Conservation (phyloP, 2,113 vertebrate genomes). For the Varanus komodoensis region DNA sequence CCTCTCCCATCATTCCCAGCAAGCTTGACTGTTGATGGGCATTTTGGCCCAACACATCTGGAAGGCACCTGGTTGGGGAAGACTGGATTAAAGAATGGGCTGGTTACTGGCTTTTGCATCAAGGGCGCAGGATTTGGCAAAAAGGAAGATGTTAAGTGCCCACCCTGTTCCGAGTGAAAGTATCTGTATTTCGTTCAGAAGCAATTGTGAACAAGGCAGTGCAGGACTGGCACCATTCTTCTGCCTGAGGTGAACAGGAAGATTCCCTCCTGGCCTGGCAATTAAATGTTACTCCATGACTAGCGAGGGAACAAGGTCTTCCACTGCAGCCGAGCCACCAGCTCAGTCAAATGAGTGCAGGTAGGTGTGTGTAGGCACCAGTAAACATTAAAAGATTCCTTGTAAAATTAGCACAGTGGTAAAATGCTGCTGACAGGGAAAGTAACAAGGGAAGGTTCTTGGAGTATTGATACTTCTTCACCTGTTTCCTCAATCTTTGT, state of each 20-base stretch:
- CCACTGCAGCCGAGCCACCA: not conserved
- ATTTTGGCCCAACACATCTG: not conserved
- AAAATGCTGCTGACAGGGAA: not conserved
- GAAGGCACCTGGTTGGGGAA: not conserved
- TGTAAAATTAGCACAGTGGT: too few relatives aligned
- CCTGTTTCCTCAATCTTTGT: not conserved
- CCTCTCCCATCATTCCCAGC: not conserved
- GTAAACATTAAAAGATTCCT: too few relatives aligned
- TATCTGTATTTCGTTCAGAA: not conserved
- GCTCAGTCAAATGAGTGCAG: too few relatives aligned
- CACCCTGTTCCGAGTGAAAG: not conserved
- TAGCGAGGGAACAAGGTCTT: not conserved
- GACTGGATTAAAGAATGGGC: not conserved
- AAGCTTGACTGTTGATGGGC: not conserved
- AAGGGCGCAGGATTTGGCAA: not conserved
- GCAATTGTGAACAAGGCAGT: not conserved
- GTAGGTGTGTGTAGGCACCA: too few relatives aligned
- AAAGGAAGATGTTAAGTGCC: not conserved
- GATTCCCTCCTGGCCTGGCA: too few relatives aligned
- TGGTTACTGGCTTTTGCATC: not conserved
- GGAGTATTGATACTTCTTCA: not conserved
- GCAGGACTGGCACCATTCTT: not conserved
- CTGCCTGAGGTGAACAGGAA: not conserved
- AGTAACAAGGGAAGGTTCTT: not conserved
- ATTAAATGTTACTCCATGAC: not conserved